phyloP scores from a whole-genome alignment of 2,888 invertebrate genomes.

The Cryptophagus acutangulus region DNA sequence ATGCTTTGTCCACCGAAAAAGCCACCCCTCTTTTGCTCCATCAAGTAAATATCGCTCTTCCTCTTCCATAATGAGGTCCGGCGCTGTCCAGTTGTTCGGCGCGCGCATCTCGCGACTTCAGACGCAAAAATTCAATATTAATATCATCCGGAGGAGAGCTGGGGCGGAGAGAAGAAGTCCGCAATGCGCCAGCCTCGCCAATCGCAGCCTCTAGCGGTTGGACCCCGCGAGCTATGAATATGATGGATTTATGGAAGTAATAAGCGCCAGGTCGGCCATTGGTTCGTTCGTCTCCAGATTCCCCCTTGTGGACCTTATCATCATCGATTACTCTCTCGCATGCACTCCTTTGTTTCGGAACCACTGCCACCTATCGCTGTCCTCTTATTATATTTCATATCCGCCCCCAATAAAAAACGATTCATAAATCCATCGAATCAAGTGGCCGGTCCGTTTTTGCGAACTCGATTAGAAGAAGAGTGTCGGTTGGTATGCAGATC shows the following conservation, averaged over 20 bases:
- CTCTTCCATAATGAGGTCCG: slow-evolving; percentile 43
- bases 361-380: too few relatives aligned
- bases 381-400: too few relatives aligned
- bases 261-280: slow-evolving; percentile 65
- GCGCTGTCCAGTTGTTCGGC: slow-evolving; percentile 38
- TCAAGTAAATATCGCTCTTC: slow-evolving; percentile 45
- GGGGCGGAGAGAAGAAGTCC: slow-evolving; percentile 41
- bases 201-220: slow-evolving; percentile 33
- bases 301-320: slow-evolving; percentile 20
- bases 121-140: slow-evolving; percentile 76
- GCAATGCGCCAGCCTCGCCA: slow-evolving; percentile 43
- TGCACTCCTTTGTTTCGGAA: too few relatives aligned
- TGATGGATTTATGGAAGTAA: slow-evolving; percentile 75
- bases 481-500: slow-evolving; percentile 39
- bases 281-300: slow-evolving; percentile 42
- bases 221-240: slow-evolving; percentile 46
- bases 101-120: slow-evolving; percentile 47
- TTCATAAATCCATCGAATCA: too few relatives aligned
- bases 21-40: slow-evolving; percentile 28
- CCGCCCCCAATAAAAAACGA: too few relatives aligned
- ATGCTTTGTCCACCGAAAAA: too few relatives aligned
- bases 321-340: slow-evolving; percentile 30
- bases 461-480: too few relatives aligned
- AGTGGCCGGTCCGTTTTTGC: too few relatives aligned
- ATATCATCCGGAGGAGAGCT: slow-evolving; percentile 57